Percentiles rank a stretch among this genome's conserved stretches.
phyloP scores from a whole-genome alignment of 2,797 vertebrate species.

The Semaprochilodus insignis region DNA sequence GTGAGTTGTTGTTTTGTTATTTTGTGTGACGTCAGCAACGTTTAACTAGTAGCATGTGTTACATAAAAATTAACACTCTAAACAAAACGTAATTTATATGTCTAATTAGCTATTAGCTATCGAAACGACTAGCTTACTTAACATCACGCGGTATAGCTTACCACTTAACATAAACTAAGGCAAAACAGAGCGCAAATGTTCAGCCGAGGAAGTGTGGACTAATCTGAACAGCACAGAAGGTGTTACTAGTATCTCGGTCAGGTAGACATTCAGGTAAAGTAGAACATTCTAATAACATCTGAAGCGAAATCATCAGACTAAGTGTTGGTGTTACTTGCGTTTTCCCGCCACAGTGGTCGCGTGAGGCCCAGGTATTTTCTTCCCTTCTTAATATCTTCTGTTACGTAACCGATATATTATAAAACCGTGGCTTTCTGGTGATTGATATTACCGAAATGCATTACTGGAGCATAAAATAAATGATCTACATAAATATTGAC shows the following conservation, averaged over 20 bases:
- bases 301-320: no score
- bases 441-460: background rate
- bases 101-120: background rate
- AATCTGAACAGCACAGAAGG: background rate
- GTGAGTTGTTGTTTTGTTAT: no score
- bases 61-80: no score
- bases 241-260: background rate
- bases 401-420: background rate
- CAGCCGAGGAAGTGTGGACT: background rate
- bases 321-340: background rate
- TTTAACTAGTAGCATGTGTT: no score
- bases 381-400: background rate
- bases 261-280: background rate
- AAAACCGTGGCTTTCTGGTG: background rate
- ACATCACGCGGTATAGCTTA: no score
- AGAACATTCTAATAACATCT: background rate
- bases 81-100: no score
- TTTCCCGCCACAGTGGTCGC: background rate
- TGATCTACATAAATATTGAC: background rate
- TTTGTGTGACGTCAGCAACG: no score
- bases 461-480: background rate
- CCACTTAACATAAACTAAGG: no score
- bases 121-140: background rate
- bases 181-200: background rate
- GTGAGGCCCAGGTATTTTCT: background rate